phyloP scores from a whole-genome alignment of 2,888 invertebrate species.

The Pilophorus perplexus region DNA sequence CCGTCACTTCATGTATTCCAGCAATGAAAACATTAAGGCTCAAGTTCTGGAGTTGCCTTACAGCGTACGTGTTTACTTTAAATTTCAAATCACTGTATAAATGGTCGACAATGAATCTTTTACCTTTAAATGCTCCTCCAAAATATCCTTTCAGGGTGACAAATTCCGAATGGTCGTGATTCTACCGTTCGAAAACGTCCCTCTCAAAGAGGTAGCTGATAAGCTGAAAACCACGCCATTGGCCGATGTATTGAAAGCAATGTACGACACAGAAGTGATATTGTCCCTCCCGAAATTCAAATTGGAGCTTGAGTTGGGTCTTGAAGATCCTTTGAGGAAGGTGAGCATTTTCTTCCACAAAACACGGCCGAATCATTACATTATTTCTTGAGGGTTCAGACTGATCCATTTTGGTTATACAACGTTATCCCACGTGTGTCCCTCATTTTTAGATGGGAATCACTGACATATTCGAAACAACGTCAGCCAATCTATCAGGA shows the following conservation, averaged over 20 bases:
- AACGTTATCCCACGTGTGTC: no score
- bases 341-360: no score
- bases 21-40: conserved; percentile 58
- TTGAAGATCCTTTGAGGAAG: neutral
- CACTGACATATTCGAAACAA: neutral
- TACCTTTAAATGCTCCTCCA: no score
- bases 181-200: conserved; percentile 66
- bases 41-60: conserved; percentile 71
- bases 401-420: no score
- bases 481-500: conserved; percentile 56
- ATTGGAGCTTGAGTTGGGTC: conserved; percentile 57
- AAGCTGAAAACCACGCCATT: conserved; percentile 61
- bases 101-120: no score
- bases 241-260: conserved; percentile 51
- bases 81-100: no score
- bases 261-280: conserved; percentile 57
- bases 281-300: conserved; percentile 77
- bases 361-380: no score
- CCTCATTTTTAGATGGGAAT: conserved; percentile 23
- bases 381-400: no score
- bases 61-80: no score
- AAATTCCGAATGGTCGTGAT: conserved; percentile 73
- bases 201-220: conserved; percentile 62
- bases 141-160: conserved; percentile 55
- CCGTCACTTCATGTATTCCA: conserved; percentile 56